Base-by-base conservation (phyloP, 2,113 vertebrate genomes). In the Pterophyllum scalare region DNA sequence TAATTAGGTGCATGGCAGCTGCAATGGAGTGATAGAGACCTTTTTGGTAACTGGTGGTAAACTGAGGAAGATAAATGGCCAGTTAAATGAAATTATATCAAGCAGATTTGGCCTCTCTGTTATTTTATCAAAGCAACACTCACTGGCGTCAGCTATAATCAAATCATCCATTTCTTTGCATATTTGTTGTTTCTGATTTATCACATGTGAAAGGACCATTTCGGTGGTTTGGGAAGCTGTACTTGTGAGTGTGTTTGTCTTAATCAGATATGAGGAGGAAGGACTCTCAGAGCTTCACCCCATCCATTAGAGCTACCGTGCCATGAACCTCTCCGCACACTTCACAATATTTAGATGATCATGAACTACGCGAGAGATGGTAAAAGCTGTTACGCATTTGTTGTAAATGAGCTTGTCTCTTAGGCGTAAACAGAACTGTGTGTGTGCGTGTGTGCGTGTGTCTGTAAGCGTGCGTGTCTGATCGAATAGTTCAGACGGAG, bases 261-360 rank as follows among this genome's bases (percentile, higher is more conserved):
- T 78, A 31, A 89, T 90, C 78, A 77, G 84, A 87, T 38, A 28
- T 28, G 26, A 74, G 79, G 22, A 59, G 62, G 65, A 65, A 6
- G 22, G 54, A 80, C 82, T 61, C 59, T 58, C 38, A 0, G 49
- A 80, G 26, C 74, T 70, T 67, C 76, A 22, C 26, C 20, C 38
- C 59, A 87, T 91, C 86, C 58, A 84, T 91, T 88, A 90, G 83
- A 0, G 65, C 80, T 83, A 79, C 88, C 33, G 33, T 72, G 77
- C 78, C 54, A 77, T 7, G 83, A 79, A 70, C 79, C 78, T 77
- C 79, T 76, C 52, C 59, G 17, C 74, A 33, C 56, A 49, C 83
- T 62, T 88, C 91, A 91, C 76, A 90, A 91, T 91, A 92, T 92
- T 91, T 84, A 86, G 77, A 88, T 65, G 79, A 88, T 83, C 62